Evolutionary conservation across 2,797 vertebrate species (phyloP).

Genomic region (Spizella passerina): DNA sequence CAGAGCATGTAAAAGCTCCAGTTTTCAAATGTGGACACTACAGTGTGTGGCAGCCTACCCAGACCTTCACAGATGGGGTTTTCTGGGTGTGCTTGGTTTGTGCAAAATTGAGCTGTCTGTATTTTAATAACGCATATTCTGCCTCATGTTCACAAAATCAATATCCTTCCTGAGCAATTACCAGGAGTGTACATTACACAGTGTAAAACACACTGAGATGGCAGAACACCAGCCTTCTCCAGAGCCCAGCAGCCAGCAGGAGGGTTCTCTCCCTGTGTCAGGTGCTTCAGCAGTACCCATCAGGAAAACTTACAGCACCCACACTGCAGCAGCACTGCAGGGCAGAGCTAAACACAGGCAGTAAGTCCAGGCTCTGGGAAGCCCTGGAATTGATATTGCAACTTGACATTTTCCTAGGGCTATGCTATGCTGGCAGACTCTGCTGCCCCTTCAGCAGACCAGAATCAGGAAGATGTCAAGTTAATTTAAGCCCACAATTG

Average conservation of each 20-base stretch:
- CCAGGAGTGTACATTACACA: not conserved
- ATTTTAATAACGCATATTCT: not conserved
- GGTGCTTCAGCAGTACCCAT: not conserved
- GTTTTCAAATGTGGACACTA: not conserved
- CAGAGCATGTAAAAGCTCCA: not conserved
- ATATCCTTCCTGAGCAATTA: not conserved
- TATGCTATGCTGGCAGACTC: not conserved
- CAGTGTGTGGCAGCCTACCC: not conserved
- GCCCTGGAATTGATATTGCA: not conserved
- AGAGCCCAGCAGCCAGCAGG: not conserved
- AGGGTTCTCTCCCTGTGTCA: not conserved
- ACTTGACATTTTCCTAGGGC: constrained; percentile 42
- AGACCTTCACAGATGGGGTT: not conserved
- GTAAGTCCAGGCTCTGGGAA: not conserved
- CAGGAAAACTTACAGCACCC: not conserved
- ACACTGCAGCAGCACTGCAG: not conserved
- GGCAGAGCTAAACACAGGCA: not conserved
- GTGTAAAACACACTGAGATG: not conserved
- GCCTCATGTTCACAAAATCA: not conserved
- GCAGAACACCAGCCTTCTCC: not conserved
- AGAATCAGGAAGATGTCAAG: not conserved
- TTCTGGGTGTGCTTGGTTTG: not conserved
- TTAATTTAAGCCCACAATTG: constrained; percentile 18
- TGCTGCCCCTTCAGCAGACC: not conserved
- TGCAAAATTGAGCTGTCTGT: not conserved